Evolutionary conservation across 1,140 invertebrate species (phyloP).

Genomic region (Neoseiulus cucumeris): DNA sequence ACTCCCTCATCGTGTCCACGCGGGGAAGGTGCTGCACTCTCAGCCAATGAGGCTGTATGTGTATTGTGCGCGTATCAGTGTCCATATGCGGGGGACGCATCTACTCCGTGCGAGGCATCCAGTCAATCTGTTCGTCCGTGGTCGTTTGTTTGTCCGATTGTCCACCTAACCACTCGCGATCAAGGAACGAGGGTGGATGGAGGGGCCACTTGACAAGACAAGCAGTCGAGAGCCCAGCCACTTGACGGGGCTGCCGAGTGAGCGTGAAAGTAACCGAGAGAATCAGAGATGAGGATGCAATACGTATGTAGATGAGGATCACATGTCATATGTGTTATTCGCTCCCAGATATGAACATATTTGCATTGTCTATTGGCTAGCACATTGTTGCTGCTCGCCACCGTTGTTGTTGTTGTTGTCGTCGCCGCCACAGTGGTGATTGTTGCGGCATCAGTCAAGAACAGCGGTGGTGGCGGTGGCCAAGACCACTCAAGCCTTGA

Average conservation of each 20-base stretch:
- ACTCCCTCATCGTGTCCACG: no score
- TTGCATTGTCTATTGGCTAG: slow-evolving; percentile 5
- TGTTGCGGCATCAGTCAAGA: background rate
- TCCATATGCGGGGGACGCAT: no score
- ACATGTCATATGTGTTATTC: background rate
- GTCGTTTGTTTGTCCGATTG: no score
- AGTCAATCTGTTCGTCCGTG: no score
- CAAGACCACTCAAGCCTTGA: background rate
- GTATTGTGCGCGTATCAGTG: no score
- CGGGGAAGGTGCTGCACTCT: no score
- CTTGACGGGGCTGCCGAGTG: background rate
- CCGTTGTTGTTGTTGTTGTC: background rate
- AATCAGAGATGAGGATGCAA: background rate
- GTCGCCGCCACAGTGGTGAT: background rate
- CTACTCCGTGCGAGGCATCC: no score
- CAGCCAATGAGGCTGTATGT: no score
- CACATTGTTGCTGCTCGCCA: background rate
- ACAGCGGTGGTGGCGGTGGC: background rate
- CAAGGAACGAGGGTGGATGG: no score
- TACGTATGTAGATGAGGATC: slow-evolving; percentile 11
- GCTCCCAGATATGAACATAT: slow-evolving; percentile 5
- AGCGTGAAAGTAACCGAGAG: background rate
- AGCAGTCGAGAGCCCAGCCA: background rate
- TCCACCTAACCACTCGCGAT: no score
- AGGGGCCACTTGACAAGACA: background rate